These are phyloP conservation scores for Diloba caeruleocephala DNA, from an alignment of 2,888 invertebrate species.

Conservation along the genomic window DNA sequence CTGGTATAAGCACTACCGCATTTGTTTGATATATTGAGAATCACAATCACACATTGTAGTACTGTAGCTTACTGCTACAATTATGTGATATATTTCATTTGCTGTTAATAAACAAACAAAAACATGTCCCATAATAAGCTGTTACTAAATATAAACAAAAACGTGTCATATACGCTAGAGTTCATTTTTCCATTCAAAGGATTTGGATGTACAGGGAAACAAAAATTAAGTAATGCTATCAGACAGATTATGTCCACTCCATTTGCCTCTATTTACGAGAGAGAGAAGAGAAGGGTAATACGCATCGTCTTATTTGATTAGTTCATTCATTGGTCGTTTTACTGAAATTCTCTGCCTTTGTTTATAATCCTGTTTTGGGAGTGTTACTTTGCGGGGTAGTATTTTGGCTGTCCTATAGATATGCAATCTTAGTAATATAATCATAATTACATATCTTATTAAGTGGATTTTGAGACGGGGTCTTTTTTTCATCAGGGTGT, in stretches of 20 bases:
- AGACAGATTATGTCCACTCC: slow-evolving; percentile 39
- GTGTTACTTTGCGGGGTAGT: slow-evolving; percentile 4
- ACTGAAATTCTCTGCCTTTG: slow-evolving; percentile 26
- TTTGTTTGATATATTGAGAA: too few species aligned
- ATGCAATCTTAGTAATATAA: slow-evolving; percentile 9
- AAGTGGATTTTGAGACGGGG: neutral
- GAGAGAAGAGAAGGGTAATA: slow-evolving; percentile 15
- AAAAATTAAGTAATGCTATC: slow-evolving; percentile 40
- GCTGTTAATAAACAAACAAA: too few species aligned
- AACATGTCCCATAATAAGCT: too few species aligned
- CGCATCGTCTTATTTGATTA: slow-evolving; percentile 33
- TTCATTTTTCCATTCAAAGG: slow-evolving; percentile 35
- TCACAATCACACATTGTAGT: too few species aligned
- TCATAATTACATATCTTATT: slow-evolving; percentile 8
- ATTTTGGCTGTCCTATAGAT: slow-evolving; percentile 2
- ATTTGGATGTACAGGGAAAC: slow-evolving; percentile 19
- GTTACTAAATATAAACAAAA: slow-evolving; percentile 19
- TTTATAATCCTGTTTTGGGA: slow-evolving; percentile 15
- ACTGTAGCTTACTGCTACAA: too few species aligned
- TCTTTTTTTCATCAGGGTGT: too few species aligned
- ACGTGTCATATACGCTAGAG: slow-evolving; percentile 3
- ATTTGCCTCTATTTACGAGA: slow-evolving; percentile 33
- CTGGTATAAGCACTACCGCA: too few species aligned
- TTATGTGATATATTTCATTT: neutral
- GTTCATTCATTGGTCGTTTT: slow-evolving; percentile 34